phyloP scores from a whole-genome alignment of 2,113 vertebrate species.

The Xenopus borealis region DNA sequence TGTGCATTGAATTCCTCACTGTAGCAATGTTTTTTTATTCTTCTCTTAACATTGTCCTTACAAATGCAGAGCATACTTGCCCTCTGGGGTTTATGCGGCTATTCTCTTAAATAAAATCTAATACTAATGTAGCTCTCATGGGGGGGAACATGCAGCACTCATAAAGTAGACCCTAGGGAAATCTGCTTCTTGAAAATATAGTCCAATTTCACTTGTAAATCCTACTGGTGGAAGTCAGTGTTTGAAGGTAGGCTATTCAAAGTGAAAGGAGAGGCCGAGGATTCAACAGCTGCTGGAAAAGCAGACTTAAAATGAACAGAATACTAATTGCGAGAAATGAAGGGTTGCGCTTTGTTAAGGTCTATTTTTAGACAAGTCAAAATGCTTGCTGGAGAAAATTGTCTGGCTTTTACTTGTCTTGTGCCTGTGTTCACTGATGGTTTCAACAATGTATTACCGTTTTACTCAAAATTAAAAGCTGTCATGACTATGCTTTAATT shows the following conservation, averaged over 20 bases:
- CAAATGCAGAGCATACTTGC: conserved; percentile 16
- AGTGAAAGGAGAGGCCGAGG: neutral
- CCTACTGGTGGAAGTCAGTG: neutral
- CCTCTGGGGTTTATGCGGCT: neutral
- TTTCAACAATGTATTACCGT: conserved; percentile 9
- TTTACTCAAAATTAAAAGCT: too few species aligned
- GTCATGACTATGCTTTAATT: too few species aligned
- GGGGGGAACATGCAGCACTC: neutral
- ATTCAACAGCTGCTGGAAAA: conserved; percentile 51
- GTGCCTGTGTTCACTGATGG: neutral
- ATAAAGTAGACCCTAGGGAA: neutral
- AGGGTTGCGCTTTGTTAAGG: conserved; percentile 1
- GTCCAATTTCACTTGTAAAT: neutral
- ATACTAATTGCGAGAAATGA: conserved; percentile 31
- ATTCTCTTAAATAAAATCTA: neutral
- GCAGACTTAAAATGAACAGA: conserved; percentile 20
- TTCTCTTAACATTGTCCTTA: conserved; percentile 1
- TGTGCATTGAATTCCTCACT: conserved; percentile 43
- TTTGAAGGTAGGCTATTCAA: neutral
- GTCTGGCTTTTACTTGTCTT: conserved; percentile 9
- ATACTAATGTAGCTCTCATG: neutral
- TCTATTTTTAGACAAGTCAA: conserved; percentile 22
- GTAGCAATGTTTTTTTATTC: conserved; percentile 26
- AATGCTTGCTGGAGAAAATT: conserved; percentile 9
- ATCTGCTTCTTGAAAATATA: conserved; percentile 2